These are phyloP conservation scores for Lineus longissimus DNA, from an alignment of 1,140 invertebrate genomes.

Conservation along the genomic window DNA sequence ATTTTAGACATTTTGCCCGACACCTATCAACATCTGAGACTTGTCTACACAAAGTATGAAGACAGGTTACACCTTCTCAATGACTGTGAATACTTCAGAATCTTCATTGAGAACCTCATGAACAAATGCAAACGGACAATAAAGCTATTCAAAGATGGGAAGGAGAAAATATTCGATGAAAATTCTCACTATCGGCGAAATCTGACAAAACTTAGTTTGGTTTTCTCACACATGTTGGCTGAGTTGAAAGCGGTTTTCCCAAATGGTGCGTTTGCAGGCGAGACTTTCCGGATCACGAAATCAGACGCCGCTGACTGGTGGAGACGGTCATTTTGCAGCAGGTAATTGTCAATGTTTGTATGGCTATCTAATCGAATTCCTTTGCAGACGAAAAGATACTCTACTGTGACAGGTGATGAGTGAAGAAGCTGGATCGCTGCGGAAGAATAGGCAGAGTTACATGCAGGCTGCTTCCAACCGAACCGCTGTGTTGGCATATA, in stretches of 20 bases:
- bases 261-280: slow-evolving; percentile 87
- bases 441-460: too few species aligned
- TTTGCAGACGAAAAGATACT: too few species aligned
- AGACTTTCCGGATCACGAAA: slow-evolving; percentile 98
- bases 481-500: too few species aligned
- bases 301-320: slow-evolving; percentile 98
- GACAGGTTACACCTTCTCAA: slow-evolving; percentile 86
- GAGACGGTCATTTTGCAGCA: slow-evolving; percentile 92
- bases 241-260: slow-evolving; percentile 98
- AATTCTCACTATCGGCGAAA: slow-evolving; percentile 91
- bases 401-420: too few species aligned
- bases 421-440: too few species aligned
- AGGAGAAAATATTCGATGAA: slow-evolving; percentile 97
- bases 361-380: too few species aligned
- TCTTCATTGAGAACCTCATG: slow-evolving; percentile 98
- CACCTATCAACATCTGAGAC: slow-evolving; percentile 91
- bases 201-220: slow-evolving; percentile 94
- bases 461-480: too few species aligned
- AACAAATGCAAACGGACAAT: slow-evolving; percentile 97
- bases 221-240: slow-evolving; percentile 99
- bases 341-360: slow-evolving; percentile 63
- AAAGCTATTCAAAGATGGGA: slow-evolving; percentile 96
- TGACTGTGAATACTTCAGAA: slow-evolving; percentile 89
- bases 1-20: slow-evolving; percentile 98
- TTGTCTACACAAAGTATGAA: slow-evolving; percentile 94